Conservation (phyloP, 2,888 invertebrate genomes). For the Gryllus longicercus region DNA sequence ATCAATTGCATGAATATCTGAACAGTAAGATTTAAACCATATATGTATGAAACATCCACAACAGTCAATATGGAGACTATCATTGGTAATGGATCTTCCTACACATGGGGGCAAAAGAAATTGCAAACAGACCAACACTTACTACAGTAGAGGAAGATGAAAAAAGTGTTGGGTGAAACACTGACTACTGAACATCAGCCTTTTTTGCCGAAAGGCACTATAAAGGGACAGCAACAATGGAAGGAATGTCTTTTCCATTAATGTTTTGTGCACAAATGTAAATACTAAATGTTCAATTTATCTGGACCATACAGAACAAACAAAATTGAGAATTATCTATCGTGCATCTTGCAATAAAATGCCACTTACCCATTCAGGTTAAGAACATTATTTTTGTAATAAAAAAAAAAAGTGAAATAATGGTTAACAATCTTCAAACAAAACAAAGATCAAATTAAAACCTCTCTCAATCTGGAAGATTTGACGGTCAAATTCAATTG, state of each 20-base stretch:
- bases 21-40: constrained; percentile 17
- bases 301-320: not conserved
- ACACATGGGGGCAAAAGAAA: not conserved
- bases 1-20: constrained; percentile 5
- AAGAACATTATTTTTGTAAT: too few species aligned
- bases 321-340: not conserved
- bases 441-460: too few species aligned
- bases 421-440: too few species aligned
- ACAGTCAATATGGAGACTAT: not conserved
- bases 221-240: constrained; percentile 11
- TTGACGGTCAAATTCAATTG: not conserved
- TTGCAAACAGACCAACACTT: not conserved
- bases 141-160: not conserved
- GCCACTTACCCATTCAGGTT: not conserved
- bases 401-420: too few species aligned
- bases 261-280: constrained; percentile 17
- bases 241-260: constrained; percentile 17
- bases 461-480: too few species aligned
- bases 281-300: not conserved
- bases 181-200: constrained; percentile 11
- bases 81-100: not conserved
- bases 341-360: not conserved
- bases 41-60: constrained; percentile 5
- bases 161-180: not conserved
- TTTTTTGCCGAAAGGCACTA: constrained; percentile 4